Percentiles rank a stretch among this genome's conserved stretches.
These are phyloP conservation scores for Matsumyia berberina DNA, from an alignment of 2,888 invertebrate species.

Conservation along the genomic window DNA sequence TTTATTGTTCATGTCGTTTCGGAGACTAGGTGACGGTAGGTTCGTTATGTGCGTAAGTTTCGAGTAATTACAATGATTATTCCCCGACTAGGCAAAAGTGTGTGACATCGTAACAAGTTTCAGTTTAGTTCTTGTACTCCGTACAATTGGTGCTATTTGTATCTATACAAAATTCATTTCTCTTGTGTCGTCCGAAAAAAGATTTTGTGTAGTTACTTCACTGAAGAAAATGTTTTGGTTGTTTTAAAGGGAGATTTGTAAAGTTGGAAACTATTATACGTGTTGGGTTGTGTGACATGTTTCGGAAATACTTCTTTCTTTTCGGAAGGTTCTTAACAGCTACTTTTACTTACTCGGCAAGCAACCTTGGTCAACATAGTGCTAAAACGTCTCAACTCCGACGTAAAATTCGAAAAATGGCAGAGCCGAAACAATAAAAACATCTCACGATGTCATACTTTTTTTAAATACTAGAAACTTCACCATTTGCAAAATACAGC, in stretches of 20 bases:
- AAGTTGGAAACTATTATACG: too few species aligned
- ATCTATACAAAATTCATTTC: background rate
- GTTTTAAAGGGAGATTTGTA: background rate
- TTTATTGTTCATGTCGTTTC: background rate
- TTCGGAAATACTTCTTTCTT: too few species aligned
- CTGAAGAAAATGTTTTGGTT: constrained; percentile 3
- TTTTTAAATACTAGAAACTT: too few species aligned
- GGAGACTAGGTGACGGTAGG: background rate
- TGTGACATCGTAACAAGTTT: constrained; percentile 5
- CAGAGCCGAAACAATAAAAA: too few species aligned
- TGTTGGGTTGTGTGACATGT: too few species aligned
- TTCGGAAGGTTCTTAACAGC: too few species aligned
- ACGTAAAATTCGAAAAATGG: too few species aligned
- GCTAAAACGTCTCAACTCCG: too few species aligned
- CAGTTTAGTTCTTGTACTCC: background rate
- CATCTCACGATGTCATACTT: too few species aligned
- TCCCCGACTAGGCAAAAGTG: background rate
- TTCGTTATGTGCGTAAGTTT: constrained; percentile 12
- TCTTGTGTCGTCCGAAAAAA: background rate
- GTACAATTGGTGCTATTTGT: constrained; percentile 1
- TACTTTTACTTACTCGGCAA: too few species aligned
- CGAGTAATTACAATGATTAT: constrained; percentile 36
- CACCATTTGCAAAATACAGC: too few species aligned
- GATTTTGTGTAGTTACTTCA: background rate
- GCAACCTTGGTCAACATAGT: too few species aligned